A percentile compares a stretch with the other conserved stretches of the same genome.
phyloP scores from a whole-genome alignment of 2,113 vertebrate genomes.

The Rhea pennata region DNA sequence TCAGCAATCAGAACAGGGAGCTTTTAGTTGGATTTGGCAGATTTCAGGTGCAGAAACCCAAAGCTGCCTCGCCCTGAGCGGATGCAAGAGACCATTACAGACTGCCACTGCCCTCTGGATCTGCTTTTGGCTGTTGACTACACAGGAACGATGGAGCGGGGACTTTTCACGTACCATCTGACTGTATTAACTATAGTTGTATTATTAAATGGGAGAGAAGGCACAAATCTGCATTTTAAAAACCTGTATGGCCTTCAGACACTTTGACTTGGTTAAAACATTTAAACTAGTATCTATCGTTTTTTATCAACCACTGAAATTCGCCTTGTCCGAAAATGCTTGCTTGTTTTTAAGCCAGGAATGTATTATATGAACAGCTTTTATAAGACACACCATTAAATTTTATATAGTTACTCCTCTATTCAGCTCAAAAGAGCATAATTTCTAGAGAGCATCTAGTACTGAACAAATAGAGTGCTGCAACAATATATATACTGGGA shows the following conservation, averaged over 20 bases:
- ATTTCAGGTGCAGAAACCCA: not conserved
- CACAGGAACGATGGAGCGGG: not conserved
- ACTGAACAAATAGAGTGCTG: not conserved
- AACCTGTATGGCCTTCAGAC: not conserved
- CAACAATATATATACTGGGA: accelerated
- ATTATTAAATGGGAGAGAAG: not conserved
- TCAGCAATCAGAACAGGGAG: not conserved
- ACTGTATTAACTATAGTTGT: not conserved
- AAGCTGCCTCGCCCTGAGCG: accelerated
- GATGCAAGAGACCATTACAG: not conserved
- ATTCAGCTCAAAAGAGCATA: not conserved
- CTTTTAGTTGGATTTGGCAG: not conserved
- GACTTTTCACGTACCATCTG: not conserved
- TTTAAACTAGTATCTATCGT: not conserved
- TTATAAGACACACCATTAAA: not conserved
- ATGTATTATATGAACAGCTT: not conserved
- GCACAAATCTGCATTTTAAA: not conserved
- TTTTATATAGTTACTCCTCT: not conserved
- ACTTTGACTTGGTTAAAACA: not conserved
- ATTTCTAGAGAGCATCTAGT: not conserved
- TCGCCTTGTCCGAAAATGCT: not conserved
- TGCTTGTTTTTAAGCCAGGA: not conserved
- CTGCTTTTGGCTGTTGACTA: not conserved
- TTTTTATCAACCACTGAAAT: not conserved
- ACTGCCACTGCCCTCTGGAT: not conserved